Evolutionary conservation across 2,113 vertebrate species (phyloP).

Genomic region (Phoenicopterus ruber): DNA sequence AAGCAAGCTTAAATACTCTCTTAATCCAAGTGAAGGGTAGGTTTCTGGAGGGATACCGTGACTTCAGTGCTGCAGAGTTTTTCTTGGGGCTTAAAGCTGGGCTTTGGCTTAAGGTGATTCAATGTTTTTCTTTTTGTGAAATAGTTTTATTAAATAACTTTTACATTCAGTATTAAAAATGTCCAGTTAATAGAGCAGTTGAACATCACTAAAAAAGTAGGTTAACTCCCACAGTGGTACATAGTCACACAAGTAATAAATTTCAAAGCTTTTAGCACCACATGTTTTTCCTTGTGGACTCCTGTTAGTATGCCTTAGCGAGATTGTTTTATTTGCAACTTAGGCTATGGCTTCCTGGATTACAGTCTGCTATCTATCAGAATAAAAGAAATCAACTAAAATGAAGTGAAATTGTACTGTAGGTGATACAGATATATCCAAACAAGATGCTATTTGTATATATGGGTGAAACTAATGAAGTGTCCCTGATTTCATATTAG

Average conservation of each 20-base stretch:
- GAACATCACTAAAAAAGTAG: background rate
- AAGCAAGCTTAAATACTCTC: background rate
- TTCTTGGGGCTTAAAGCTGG: background rate
- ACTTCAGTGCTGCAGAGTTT: background rate
- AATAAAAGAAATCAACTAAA: background rate
- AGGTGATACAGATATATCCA: background rate
- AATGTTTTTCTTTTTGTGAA: background rate
- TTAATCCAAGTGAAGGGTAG: background rate
- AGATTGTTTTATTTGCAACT: background rate
- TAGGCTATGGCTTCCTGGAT: background rate
- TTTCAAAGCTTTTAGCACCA: slow-evolving; percentile 21
- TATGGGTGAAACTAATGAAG: background rate
- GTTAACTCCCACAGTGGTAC: background rate
- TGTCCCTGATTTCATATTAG: background rate
- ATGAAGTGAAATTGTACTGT: background rate
- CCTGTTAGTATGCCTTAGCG: background rate
- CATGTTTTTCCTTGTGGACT: background rate
- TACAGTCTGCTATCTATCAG: background rate
- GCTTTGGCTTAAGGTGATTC: background rate
- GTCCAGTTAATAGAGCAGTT: background rate
- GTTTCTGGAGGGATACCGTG: background rate
- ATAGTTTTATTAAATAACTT: background rate
- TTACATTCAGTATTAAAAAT: background rate
- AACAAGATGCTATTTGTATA: background rate
- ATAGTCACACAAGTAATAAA: background rate